These are phyloP conservation scores for Philonicus albiceps DNA, from an alignment of 2,888 invertebrate species.

Conservation along the genomic window DNA sequence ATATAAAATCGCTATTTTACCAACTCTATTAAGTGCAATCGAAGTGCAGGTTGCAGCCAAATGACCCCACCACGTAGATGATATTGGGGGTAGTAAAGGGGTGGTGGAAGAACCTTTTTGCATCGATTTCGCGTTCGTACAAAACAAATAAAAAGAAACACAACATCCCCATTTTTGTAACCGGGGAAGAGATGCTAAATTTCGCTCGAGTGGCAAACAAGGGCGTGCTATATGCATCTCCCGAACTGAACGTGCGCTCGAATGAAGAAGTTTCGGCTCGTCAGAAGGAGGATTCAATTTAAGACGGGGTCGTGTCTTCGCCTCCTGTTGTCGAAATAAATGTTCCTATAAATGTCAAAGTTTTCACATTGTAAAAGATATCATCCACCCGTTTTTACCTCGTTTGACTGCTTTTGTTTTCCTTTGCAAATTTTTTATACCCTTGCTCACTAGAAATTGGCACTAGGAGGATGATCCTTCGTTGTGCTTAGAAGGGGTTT, in stretches of 20 bases:
- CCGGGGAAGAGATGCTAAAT: neutral
- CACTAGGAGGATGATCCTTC: neutral
- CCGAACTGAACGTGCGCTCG: neutral
- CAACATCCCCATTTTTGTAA: neutral
- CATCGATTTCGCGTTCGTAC: neutral
- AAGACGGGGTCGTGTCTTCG: constrained; percentile 21
- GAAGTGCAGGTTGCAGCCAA: neutral
- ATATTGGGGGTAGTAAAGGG: neutral
- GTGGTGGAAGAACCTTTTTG: neutral
- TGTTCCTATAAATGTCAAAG: constrained; percentile 37
- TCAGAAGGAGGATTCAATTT: constrained; percentile 21
- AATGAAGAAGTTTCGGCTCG: neutral
- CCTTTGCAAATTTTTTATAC: constrained; percentile 15
- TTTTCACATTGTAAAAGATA: constrained; percentile 36
- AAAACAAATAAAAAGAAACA: neutral
- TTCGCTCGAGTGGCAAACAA: neutral
- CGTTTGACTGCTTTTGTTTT: neutral
- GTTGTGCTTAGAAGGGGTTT: neutral
- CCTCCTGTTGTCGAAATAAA: constrained; percentile 33
- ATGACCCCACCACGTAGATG: neutral
- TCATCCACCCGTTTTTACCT: constrained; percentile 22
- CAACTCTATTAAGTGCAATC: neutral
- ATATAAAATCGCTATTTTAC: neutral
- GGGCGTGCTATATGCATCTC: neutral
- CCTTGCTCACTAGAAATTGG: neutral